These are phyloP conservation scores for Ephestia elutella DNA, from an alignment of 1,140 invertebrate species.

Conservation along the genomic window DNA sequence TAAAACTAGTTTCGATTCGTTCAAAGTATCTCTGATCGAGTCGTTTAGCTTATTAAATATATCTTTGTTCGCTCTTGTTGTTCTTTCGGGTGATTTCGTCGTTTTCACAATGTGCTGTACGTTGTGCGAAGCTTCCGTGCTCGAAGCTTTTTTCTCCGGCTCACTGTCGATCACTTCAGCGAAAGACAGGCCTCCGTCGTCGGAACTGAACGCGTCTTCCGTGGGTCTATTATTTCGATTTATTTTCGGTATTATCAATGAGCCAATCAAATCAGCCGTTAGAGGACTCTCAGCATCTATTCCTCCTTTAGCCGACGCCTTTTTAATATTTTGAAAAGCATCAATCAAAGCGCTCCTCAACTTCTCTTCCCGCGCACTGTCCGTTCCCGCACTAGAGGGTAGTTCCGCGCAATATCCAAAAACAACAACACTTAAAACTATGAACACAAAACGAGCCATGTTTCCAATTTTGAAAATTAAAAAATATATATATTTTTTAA, in stretches of 20 bases:
- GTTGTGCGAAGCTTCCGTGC: constrained; percentile 59
- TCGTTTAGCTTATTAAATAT: constrained; percentile 42
- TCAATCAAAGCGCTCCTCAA: constrained; percentile 61
- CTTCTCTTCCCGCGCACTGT: constrained; percentile 56
- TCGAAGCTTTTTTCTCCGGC: constrained; percentile 33
- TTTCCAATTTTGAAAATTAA: constrained; percentile 12
- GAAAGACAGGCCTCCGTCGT: constrained; percentile 60
- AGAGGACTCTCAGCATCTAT: constrained; percentile 42
- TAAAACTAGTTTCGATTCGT: constrained; percentile 46
- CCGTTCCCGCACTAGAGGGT: constrained; percentile 36
- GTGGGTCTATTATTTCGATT: constrained; percentile 30
- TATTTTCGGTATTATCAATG: constrained; percentile 32
- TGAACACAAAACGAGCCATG: constrained; percentile 52
- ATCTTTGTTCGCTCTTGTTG: constrained; percentile 45
- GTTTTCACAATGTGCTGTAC: constrained; percentile 63
- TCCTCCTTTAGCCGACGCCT: constrained; percentile 54
- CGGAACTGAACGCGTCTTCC: constrained; percentile 49
- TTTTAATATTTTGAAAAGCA: constrained; percentile 67
- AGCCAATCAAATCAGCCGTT: constrained; percentile 50
- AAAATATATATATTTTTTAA: constrained; percentile 4
- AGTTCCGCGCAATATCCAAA: constrained; percentile 38
- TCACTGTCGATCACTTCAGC: constrained; percentile 47
- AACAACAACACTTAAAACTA: constrained; percentile 43
- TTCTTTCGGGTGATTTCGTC: constrained; percentile 41
- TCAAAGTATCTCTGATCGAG: constrained; percentile 45